phyloP scores from a whole-genome alignment of 2,797 vertebrate genomes.

The Argyrosomus regius region DNA sequence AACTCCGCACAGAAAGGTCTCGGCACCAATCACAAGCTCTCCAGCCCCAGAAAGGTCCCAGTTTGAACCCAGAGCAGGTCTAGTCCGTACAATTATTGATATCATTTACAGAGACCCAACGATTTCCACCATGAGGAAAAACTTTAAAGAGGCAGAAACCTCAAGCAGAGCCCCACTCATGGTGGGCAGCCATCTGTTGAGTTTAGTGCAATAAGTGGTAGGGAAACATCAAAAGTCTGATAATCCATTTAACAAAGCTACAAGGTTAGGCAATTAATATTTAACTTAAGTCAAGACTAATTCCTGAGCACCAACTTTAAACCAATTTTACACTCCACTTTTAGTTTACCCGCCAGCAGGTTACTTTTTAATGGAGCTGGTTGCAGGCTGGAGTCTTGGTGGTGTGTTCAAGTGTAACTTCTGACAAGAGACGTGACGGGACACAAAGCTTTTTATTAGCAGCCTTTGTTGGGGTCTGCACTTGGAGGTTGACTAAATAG shows the following conservation, averaged over 20 bases:
- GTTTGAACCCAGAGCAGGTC: no score
- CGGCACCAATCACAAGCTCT: no score
- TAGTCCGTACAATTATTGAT: no score
- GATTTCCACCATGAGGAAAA: no score
- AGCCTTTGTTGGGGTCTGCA: slow-evolving; percentile 2
- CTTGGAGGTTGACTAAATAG: slow-evolving; percentile 19
- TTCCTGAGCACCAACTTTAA: slow-evolving; percentile 28
- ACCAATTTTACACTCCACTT: slow-evolving; percentile 13
- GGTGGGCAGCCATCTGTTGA: no score
- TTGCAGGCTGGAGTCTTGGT: not conserved
- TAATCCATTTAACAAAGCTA: slow-evolving; percentile 26
- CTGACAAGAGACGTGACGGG: not conserved
- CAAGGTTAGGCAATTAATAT: slow-evolving; percentile 22
- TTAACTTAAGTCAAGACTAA: slow-evolving; percentile 10
- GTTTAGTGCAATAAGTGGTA: no score
- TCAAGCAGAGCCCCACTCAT: no score
- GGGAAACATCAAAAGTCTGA: slow-evolving; percentile 5
- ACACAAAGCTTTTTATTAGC: not conserved
- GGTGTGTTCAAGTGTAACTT: slow-evolving; percentile 16
- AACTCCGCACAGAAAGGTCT: no score
- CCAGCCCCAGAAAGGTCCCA: no score
- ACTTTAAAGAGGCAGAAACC: no score
- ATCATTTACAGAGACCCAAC: no score
- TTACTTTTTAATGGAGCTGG: slow-evolving; percentile 12
- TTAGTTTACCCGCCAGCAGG: slow-evolving; percentile 17